These are phyloP conservation scores for Epinotia nisella DNA, from an alignment of 2,888 invertebrate species.

Conservation along the genomic window DNA sequence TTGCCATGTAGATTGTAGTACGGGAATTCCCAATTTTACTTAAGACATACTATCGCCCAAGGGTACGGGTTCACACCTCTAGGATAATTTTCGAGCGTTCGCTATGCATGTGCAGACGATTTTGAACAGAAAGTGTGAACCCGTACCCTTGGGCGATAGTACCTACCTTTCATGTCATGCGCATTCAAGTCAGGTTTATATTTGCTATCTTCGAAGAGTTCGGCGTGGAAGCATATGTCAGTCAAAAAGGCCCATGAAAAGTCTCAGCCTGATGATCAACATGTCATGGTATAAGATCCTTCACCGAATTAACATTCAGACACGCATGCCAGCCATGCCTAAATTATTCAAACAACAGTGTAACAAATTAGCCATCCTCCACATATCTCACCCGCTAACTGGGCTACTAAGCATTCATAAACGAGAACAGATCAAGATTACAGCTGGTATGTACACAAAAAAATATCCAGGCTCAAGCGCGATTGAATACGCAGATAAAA, in stretches of 20 bases:
- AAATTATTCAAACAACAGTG: conserved; percentile 38
- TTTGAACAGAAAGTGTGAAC: too few species aligned
- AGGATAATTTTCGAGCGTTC: too few species aligned
- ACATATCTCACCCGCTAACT: conserved; percentile 64
- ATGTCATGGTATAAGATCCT: neutral
- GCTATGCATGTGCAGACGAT: too few species aligned
- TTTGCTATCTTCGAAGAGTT: too few species aligned
- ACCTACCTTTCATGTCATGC: too few species aligned
- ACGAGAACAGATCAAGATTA: conserved; percentile 67
- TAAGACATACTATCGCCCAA: too few species aligned
- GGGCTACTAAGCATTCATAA: conserved; percentile 61
- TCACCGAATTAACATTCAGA: conserved; percentile 14
- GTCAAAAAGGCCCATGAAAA: neutral
- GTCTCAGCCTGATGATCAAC: neutral
- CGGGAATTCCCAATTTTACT: too few species aligned
- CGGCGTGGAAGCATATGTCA: neutral
- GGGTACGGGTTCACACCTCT: too few species aligned
- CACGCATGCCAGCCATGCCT: conserved; percentile 15
- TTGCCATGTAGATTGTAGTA: too few species aligned
- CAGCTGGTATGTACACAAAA: conserved; percentile 61
- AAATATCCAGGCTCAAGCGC: conserved; percentile 61
- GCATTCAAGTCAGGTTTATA: too few species aligned
- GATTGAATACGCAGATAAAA: conserved; percentile 65
- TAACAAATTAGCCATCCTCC: conserved; percentile 59
- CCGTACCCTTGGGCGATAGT: too few species aligned